A percentile compares a stretch with the other conserved stretches of the same genome.
Conservation (phyloP, 2,797 vertebrate species). For the Phoebastria nigripes region DNA sequence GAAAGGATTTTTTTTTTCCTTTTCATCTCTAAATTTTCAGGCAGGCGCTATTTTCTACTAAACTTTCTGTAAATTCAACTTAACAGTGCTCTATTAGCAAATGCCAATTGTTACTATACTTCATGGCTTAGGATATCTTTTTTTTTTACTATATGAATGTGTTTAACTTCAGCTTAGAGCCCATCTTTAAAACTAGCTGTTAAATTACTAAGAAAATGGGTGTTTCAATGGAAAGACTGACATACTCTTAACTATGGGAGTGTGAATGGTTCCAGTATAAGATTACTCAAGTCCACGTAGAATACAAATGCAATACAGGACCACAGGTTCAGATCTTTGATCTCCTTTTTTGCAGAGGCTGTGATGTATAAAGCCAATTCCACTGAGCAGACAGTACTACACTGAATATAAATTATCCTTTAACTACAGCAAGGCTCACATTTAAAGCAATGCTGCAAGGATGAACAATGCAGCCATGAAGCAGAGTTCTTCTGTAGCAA, state of each 20-base stretch:
- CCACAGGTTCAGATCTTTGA: conserved; percentile 72
- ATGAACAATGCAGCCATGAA: conserved; percentile 42
- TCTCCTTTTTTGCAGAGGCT: conserved; percentile 68
- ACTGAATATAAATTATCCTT: conserved; percentile 73
- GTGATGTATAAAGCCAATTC: conserved; percentile 74
- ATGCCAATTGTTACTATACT: background rate
- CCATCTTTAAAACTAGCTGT: background rate
- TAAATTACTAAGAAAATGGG: background rate
- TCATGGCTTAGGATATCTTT: background rate
- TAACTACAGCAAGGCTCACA: conserved; percentile 42
- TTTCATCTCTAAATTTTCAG: background rate
- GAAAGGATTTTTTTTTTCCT: background rate
- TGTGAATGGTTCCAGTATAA: background rate
- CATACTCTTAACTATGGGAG: background rate
- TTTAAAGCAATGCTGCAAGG: conserved; percentile 50
- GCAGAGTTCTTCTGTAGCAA: conserved; percentile 15
- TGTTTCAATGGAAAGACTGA: conserved; percentile 4
- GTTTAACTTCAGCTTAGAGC: background rate
- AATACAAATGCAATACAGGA: conserved; percentile 68
- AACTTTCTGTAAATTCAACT: background rate
- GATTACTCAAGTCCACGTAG: conserved; percentile 29
- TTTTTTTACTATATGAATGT: background rate
- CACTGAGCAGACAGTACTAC: conserved; percentile 64
- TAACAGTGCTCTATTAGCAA: background rate
- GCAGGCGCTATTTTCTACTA: background rate